Evolutionary conservation across 2,113 vertebrate genomes (phyloP).

Genomic region (Pituophis catenifer): DNA sequence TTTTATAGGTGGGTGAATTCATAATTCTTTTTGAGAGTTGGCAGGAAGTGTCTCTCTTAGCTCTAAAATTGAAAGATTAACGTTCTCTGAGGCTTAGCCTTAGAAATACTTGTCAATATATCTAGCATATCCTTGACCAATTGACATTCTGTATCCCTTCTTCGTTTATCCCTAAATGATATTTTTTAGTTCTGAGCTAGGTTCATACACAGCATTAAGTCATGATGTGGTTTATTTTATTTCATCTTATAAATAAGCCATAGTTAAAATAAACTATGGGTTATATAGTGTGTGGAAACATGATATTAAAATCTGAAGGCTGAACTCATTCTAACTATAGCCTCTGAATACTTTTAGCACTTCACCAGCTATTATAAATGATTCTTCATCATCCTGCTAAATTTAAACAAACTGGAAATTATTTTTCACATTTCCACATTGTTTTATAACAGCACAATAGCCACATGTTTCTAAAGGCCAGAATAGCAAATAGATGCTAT

Average conservation of each 20-base stretch:
- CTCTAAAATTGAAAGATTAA: background rate
- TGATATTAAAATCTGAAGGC: background rate
- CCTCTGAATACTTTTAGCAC: background rate
- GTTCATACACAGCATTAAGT: background rate
- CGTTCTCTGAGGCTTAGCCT: background rate
- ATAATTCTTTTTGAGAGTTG: background rate
- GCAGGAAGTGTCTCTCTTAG: background rate
- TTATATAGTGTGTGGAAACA: background rate
- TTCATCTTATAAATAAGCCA: background rate
- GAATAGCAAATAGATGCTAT: background rate
- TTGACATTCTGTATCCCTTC: background rate
- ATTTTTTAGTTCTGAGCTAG: background rate
- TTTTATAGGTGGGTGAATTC: background rate
- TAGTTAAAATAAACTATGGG: background rate
- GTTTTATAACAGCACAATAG: background rate
- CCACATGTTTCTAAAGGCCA: background rate
- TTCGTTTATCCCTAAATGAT: background rate
- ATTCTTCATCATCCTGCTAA: background rate
- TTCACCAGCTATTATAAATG: background rate
- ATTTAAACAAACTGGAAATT: background rate
- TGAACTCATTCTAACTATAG: background rate
- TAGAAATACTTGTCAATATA: background rate
- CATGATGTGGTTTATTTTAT: background rate
- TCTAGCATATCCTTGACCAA: background rate
- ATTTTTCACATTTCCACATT: background rate